Evolutionary conservation across 2,888 invertebrate species (phyloP), one percentile per base, ranked within the genome.

Genomic region (Drosophila helvetica): DNA sequence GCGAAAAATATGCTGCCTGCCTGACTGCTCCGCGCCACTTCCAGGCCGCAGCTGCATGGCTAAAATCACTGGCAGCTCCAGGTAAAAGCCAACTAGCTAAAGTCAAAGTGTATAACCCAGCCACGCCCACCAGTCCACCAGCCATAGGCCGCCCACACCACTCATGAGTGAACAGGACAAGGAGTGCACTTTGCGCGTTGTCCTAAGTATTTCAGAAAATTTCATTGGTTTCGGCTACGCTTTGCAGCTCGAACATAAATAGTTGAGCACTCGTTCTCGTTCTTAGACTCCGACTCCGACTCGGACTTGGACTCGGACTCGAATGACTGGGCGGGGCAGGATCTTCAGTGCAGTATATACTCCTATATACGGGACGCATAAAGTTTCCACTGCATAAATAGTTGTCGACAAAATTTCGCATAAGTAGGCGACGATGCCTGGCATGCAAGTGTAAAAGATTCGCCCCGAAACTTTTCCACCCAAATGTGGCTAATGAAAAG

Each of bases 211-310:
- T 87, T 77, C 66, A 76, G 78, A 74, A 80, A 80, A 86, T 86
- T 88, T 87, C 86, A 88, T 86, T 86, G 88, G 81, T 77, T 78
- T 79, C 75, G 73, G 87, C 82, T 84, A 75, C 74, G 81, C 80
- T 83, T 74, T 80, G 72, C 84, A 84, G 74, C 74, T 73, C 62
- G 59, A 67, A 60, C 72, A 83, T 86, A 76, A 70, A 86, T 86
- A 83, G 79, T 86, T 86, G 69, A 83, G 72, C 74, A 79, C 75
- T 63, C 69, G 50, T 17, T n/a, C 48, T 60, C 43, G 71, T 50
- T 59, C 58, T 59, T 47, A 59, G 66, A 59, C 56, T 65, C 73
- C 50, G 22, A 19, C 53, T 71, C 51, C 62, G 52, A 64, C 57
- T 59, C 46, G 65, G 65, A 55, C 56, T 64, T 65, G 50, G 68